Conservation (phyloP, 2,888 invertebrate species). For the Ametastegia equiseti region DNA sequence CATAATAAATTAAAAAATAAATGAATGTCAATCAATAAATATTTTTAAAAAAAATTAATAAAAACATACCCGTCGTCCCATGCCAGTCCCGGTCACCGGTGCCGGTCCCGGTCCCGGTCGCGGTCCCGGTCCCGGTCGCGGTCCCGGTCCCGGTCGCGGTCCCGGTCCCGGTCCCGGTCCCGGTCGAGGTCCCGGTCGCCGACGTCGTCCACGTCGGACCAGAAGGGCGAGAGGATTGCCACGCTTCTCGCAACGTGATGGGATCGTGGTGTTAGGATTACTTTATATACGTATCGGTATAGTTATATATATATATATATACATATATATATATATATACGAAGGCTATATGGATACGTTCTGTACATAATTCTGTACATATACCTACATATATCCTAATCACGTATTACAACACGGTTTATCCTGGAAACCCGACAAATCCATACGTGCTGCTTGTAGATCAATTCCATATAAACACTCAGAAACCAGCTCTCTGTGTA, state of each 20-base stretch:
- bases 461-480: background rate
- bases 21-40: too few species aligned
- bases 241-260: constrained; percentile 16
- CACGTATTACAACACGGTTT: constrained; percentile 20
- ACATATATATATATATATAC: background rate
- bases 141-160: too few species aligned
- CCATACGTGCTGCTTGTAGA: background rate
- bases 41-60: too few species aligned
- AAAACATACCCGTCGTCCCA: too few species aligned
- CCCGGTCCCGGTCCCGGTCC: too few species aligned
- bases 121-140: too few species aligned
- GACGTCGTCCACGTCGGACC: constrained; percentile 60
- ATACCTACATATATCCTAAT: constrained; percentile 11
- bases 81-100: too few species aligned
- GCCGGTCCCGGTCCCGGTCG: too few species aligned
- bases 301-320: background rate
- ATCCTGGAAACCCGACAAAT: background rate
- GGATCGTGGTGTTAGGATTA: constrained; percentile 31
- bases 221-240: constrained; percentile 61
- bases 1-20: too few species aligned
- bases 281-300: background rate
- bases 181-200: too few species aligned
- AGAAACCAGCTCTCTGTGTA: background rate
- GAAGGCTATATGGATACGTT: background rate
- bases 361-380: background rate